Conservation (phyloP, 2,113 vertebrate species). For the Cariama cristata region DNA sequence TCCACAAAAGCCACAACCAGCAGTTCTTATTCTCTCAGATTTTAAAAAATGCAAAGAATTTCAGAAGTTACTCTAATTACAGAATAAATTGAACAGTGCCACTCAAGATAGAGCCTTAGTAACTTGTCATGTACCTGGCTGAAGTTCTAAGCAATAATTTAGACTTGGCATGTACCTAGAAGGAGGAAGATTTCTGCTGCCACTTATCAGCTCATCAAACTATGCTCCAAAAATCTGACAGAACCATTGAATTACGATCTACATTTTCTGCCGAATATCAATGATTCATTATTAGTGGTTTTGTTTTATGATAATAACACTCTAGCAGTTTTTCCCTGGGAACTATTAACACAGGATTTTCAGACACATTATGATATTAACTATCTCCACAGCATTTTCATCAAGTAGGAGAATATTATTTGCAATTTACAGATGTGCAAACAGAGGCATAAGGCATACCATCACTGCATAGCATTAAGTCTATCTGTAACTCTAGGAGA, state of each 20-base stretch:
- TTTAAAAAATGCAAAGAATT: not conserved
- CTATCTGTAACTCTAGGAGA: not conserved
- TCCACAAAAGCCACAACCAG: not conserved
- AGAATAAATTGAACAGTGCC: not conserved
- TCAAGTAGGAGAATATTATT: not conserved
- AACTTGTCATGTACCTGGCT: not conserved
- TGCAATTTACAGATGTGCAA: not conserved
- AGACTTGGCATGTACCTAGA: not conserved
- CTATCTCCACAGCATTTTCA: not conserved
- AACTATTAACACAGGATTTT: not conserved
- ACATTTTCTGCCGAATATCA: not conserved
- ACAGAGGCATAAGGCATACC: not conserved
- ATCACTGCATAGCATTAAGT: not conserved
- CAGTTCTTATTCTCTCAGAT: not conserved
- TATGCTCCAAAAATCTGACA: not conserved
- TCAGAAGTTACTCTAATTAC: not conserved
- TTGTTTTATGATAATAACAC: not conserved
- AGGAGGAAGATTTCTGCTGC: not conserved
- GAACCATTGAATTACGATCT: not conserved
- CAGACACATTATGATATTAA: not conserved
- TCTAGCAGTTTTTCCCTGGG: not conserved
- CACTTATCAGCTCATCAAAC: not conserved
- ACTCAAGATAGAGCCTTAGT: not conserved
- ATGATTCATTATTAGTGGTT: not conserved
- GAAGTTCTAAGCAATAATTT: not conserved